These are phyloP conservation scores for Tapera naevia DNA, from an alignment of 2,797 vertebrate species.

Conservation along the genomic window DNA sequence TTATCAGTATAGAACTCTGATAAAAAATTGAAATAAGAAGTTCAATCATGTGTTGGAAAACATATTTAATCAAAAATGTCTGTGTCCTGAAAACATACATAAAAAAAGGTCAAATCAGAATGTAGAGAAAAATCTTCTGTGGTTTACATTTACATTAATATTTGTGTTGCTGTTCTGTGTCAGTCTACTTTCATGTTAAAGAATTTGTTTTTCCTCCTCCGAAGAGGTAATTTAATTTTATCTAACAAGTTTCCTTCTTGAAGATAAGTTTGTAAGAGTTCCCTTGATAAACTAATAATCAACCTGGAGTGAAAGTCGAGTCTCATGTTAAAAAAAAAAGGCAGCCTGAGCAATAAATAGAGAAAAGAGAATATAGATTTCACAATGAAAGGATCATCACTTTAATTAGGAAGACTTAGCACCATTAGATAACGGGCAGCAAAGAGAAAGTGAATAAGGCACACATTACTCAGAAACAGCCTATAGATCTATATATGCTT, in stretches of 20 bases:
- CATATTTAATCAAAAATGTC: not conserved
- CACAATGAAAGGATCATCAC: conserved; percentile 47
- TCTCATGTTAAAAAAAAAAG: conserved; percentile 14
- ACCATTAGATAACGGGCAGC: conserved; percentile 17
- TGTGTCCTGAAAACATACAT: not conserved
- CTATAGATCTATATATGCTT: conserved; percentile 38
- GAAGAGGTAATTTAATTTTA: conserved; percentile 36
- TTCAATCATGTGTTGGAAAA: not conserved
- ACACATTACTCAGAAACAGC: conserved; percentile 5
- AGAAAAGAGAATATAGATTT: conserved; percentile 66
- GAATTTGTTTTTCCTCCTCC: not conserved
- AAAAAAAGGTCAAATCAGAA: not conserved
- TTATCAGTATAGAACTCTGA: not conserved
- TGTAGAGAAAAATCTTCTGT: not conserved
- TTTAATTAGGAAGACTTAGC: conserved; percentile 64
- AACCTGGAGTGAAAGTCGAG: conserved; percentile 15
- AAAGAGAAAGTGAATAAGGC: conserved; percentile 33
- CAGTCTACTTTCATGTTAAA: not conserved
- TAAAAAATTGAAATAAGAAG: not conserved
- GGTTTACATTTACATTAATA: conserved; percentile 3
- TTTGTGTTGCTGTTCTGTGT: not conserved
- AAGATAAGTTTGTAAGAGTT: not conserved
- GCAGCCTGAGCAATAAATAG: conserved; percentile 39
- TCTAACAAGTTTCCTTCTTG: conserved; percentile 1
- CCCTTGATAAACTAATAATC: conserved; percentile 17